These are phyloP conservation scores for Charadrius vociferus DNA, from an alignment of 2,113 vertebrate species.

Conservation along the genomic window DNA sequence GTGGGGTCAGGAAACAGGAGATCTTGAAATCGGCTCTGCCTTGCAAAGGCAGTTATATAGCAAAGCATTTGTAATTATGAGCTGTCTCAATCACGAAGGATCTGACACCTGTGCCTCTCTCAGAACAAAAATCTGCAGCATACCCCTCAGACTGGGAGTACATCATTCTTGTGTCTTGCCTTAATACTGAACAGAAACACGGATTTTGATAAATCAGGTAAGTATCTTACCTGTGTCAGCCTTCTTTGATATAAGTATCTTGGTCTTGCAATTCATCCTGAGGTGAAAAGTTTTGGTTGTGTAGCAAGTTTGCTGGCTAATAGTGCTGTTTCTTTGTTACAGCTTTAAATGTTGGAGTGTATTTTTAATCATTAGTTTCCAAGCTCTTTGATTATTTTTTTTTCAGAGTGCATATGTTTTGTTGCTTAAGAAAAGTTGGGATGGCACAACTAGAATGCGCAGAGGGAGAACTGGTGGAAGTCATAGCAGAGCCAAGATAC, in stretches of 20 bases:
- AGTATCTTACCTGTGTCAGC: background rate
- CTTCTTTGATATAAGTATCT: background rate
- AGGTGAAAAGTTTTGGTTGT: background rate
- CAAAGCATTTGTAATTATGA: background rate
- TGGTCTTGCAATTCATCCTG: background rate
- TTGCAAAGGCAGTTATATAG: background rate
- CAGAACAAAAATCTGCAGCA: background rate
- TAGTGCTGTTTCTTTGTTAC: background rate
- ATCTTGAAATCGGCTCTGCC: background rate
- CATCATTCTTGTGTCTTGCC: background rate
- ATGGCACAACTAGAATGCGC: background rate
- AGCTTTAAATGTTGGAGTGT: background rate
- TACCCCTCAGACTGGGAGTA: fast-evolving
- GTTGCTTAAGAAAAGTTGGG: background rate
- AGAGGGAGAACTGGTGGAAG: background rate
- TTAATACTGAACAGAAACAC: background rate
- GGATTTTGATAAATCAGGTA: background rate
- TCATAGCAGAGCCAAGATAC: background rate
- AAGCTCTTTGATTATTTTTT: background rate
- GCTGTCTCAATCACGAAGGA: background rate
- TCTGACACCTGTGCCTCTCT: too few species aligned
- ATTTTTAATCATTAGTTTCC: background rate
- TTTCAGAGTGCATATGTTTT: fast-evolving
- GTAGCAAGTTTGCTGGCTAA: background rate
- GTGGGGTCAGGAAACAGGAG: too few species aligned